Evolutionary conservation across 2,797 vertebrate species (phyloP).

Genomic region (Lutjanus argentimaculatus): DNA sequence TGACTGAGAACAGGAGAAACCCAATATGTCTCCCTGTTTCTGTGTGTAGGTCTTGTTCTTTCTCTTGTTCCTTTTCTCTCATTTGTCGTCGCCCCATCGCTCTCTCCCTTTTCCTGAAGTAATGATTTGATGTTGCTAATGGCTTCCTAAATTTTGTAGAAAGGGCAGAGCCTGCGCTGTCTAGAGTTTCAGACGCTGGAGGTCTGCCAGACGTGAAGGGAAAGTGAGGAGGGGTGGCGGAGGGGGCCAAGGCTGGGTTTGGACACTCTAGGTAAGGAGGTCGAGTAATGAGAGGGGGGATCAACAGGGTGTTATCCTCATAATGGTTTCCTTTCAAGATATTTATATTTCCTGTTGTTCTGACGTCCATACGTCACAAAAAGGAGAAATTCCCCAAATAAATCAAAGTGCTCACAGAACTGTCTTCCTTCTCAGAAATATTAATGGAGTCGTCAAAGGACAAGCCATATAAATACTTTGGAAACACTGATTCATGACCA

Average conservation of each 20-base stretch:
- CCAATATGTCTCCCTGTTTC: constrained; percentile 81
- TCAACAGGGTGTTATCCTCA: constrained; percentile 50
- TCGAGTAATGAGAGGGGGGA: constrained; percentile 57
- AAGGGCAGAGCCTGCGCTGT: constrained; percentile 87
- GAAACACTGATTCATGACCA: constrained; percentile 53
- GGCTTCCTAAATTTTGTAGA: constrained; percentile 96
- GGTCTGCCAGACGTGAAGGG: constrained; percentile 75
- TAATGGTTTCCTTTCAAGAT: constrained; percentile 61
- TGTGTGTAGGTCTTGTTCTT: constrained; percentile 68
- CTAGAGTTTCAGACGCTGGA: constrained; percentile 93
- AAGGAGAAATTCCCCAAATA: constrained; percentile 53
- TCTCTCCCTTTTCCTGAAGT: constrained; percentile 80
- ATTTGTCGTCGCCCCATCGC: constrained; percentile 29
- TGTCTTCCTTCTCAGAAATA: constrained; percentile 65
- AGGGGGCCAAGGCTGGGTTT: constrained; percentile 29
- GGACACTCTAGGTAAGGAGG: constrained; percentile 64
- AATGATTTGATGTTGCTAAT: constrained; percentile 98
- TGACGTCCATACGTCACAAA: constrained; percentile 55
- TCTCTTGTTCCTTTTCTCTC: constrained; percentile 61
- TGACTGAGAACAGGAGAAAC: constrained; percentile 92
- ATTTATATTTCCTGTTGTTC: constrained; percentile 64
- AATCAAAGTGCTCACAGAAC: constrained; percentile 57
- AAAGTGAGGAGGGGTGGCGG: constrained; percentile 25
- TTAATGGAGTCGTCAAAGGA: constrained; percentile 57
- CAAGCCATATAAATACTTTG: constrained; percentile 52